Conservation (phyloP, 2,797 vertebrate species). For the Paratrypauchen microcephalus region DNA sequence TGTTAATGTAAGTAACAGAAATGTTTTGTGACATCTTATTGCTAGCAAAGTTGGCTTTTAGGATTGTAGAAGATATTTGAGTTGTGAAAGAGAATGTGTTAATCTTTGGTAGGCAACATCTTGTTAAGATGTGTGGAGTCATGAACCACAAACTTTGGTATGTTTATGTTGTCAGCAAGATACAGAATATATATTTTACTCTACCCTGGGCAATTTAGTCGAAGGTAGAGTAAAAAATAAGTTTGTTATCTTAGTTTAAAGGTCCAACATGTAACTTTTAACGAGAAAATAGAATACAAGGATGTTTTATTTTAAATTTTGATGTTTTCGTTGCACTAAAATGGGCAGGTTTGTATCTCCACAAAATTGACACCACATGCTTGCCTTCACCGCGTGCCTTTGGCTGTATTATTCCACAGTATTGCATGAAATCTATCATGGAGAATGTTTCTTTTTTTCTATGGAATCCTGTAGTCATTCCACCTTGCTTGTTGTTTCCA, state of each 20-base stretch:
- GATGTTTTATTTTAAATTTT: no score
- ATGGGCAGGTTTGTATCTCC: neutral
- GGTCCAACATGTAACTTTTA: neutral
- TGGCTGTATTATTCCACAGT: neutral
- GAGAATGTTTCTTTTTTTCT: no score
- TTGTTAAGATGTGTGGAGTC: neutral
- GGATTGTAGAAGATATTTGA: neutral
- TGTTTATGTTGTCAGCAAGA: neutral
- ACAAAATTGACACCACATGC: neutral
- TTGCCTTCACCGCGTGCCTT: neutral
- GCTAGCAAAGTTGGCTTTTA: neutral
- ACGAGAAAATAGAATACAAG: no score
- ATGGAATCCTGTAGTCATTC: neutral
- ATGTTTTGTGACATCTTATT: neutral
- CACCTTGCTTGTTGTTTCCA: neutral
- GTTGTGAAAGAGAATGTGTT: neutral
- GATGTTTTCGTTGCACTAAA: neutral
- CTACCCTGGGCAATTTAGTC: no score
- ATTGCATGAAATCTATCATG: no score
- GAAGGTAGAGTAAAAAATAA: neutral
- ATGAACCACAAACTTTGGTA: neutral
- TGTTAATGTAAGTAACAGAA: slow-evolving; percentile 32
- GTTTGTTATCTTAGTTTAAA: neutral
- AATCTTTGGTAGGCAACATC: neutral
- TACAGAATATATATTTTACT: neutral